Percentiles rank a stretch among this genome's conserved stretches.
Evolutionary conservation across 2,888 invertebrate genomes (phyloP).

Genomic region (Diabrotica balteata): DNA sequence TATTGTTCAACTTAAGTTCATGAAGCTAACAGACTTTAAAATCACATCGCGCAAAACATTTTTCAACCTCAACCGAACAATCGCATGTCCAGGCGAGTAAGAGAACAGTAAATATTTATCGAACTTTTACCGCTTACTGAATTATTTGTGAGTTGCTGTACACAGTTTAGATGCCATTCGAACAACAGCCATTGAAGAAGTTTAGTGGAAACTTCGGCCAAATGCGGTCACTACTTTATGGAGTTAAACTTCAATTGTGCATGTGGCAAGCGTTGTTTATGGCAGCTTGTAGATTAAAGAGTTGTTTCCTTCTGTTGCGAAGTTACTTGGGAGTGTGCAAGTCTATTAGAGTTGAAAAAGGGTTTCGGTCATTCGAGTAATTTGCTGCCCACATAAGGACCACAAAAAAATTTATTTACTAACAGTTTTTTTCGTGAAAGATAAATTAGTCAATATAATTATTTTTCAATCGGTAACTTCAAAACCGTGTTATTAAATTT

Average conservation of each 20-base stretch:
- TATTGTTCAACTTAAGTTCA: no score
- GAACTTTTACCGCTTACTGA: conserved; percentile 25
- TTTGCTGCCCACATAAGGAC: no score
- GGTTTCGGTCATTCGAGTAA: no score
- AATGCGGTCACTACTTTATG: conserved; percentile 35
- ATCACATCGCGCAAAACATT: no score
- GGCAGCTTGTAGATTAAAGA: not conserved
- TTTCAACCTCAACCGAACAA: conserved; percentile 9
- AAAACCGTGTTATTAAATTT: no score
- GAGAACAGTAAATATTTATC: conserved; percentile 30
- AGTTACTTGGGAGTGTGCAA: conserved; percentile 8
- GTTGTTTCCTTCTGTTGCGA: not conserved
- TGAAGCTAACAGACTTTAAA: no score
- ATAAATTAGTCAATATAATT: no score
- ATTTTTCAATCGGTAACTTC: no score
- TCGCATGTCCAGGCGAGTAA: conserved; percentile 8
- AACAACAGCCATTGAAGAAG: conserved; percentile 22
- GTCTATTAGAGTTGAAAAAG: not conserved
- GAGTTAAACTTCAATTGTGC: conserved; percentile 17
- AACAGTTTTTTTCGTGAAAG: no score
- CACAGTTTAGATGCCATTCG: conserved; percentile 18
- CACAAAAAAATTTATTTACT: no score
- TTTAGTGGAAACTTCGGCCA: conserved; percentile 25
- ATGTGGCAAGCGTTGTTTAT: conserved; percentile 6
- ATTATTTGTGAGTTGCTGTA: conserved; percentile 22